Conservation (phyloP, 2,888 invertebrate species). For the Chaetoderma sp. region DNA sequence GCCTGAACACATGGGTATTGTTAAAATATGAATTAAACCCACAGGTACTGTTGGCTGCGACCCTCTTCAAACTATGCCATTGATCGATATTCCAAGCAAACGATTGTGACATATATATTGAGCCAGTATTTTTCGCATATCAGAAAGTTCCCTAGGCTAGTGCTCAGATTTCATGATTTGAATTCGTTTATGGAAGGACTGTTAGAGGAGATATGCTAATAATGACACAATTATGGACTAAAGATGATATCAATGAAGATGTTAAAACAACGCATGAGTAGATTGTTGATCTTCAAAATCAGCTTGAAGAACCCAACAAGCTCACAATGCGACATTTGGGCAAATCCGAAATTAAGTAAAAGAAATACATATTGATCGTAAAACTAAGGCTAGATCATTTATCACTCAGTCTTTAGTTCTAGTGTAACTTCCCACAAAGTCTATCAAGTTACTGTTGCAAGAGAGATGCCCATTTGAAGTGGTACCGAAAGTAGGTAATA, state of each 20-base stretch:
- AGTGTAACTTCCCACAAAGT: conserved; percentile 28
- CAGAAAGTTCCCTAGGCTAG: neutral
- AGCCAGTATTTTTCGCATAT: conserved; percentile 36
- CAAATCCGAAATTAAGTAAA: conserved; percentile 14
- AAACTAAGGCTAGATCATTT: conserved; percentile 22
- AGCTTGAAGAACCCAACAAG: too few species aligned
- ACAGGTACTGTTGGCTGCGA: too few species aligned
- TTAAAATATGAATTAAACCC: too few species aligned
- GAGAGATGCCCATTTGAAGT: conserved; percentile 31
- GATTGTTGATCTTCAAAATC: conserved; percentile 31
- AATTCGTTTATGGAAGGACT: conserved; percentile 24
- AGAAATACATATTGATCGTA: conserved; percentile 33
- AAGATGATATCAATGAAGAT: conserved; percentile 4
- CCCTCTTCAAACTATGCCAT: too few species aligned
- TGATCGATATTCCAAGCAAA: too few species aligned
- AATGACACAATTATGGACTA: too few species aligned
- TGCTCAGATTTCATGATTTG: conserved; percentile 28
- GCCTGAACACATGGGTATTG: too few species aligned
- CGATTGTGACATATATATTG: neutral
- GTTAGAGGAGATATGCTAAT: conserved; percentile 27
- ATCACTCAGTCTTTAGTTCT: conserved; percentile 34
- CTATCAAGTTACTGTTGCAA: conserved; percentile 33
- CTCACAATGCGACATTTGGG: too few species aligned
- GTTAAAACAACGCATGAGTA: conserved; percentile 36
- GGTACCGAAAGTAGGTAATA: conserved; percentile 8